Conservation (phyloP, 1,140 invertebrate species). For the Lepidotrigona ventralis region DNA sequence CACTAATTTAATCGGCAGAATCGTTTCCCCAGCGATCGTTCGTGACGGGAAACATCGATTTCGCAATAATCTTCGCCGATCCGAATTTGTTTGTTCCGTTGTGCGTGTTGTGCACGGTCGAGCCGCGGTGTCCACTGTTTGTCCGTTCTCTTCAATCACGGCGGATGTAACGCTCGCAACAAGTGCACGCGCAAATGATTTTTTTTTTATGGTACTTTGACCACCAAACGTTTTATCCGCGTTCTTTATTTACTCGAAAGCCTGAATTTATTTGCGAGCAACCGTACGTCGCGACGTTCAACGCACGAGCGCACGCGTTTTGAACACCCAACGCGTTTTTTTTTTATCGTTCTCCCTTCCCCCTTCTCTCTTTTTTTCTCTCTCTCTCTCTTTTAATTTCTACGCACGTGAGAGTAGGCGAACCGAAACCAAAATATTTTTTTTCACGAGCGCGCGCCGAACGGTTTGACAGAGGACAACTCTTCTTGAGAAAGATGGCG, state of each 20-base stretch:
- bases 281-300: slow-evolving; percentile 8
- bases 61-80: slow-evolving; percentile 28
- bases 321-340: slow-evolving; percentile 26
- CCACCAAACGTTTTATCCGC: slow-evolving; percentile 40
- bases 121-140: slow-evolving; percentile 18
- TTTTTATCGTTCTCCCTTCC: background rate
- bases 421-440: background rate
- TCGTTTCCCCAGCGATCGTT: background rate
- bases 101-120: background rate
- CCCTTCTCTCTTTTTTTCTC: background rate
- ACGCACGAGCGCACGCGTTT: slow-evolving; percentile 6
- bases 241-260: slow-evolving; percentile 42
- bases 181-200: slow-evolving; percentile 41
- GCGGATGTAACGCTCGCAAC: slow-evolving; percentile 29
- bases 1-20: background rate
- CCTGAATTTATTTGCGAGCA: slow-evolving; percentile 37
- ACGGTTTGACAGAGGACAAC: background rate
- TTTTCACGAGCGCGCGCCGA: background rate
- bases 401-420: background rate
- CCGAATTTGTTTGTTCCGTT: slow-evolving; percentile 10
- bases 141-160: slow-evolving; percentile 16
- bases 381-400: background rate
- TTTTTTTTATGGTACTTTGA: slow-evolving; percentile 49
- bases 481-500: background rate
- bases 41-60: slow-evolving; percentile 7